Evolutionary conservation across 2,888 invertebrate species (phyloP), one percentile per base, ranked within the genome.

Genomic region (Drosophila austrosaltans): DNA sequence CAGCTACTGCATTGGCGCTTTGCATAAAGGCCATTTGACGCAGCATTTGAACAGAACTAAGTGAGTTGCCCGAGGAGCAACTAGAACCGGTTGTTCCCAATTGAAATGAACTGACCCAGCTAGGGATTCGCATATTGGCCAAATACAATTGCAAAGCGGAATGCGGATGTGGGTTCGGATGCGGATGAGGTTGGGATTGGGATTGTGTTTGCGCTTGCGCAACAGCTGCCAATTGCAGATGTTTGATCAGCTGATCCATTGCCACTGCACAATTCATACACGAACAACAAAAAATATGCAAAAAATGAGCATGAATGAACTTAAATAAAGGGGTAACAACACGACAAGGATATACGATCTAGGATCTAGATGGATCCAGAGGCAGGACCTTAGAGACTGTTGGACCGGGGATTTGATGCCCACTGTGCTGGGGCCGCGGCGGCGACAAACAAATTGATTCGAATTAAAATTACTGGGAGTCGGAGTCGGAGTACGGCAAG

Each of bases 61-160:
- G 48, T 10, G 82, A 77, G 64, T 10, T 36, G 7, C 36, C 3
- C 10, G 76, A 61, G 53, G 64, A 36, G 56, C 60, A 59, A 39
- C 28, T 44, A 3, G 25, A 40, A 40, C 22, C 32, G 57, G 36
- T 39, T 12, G 36, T 5, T 78, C 93, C 89, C 81, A 95, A 93
- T 92, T 94, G 94, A 53, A 94, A 95, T 76, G 95, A 93, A 48
- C 25, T 48, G 22, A 25, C 7, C 93, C 95, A 95, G 69, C 94
- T 93, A 72, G 93, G 89, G 8, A 74, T 59, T 7, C 65, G 64
- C 62, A 74, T 65, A 54, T 74, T 69, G 78, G 95, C 95, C 89
- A 95, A 95, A 91, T 95, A 95, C 82, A 95, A 93, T 90, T 95
- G 95, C 92, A 95, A 93, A 89, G 95, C 95, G 91, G 95, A 94